Percentiles rank a stretch among this genome's conserved stretches.
phyloP scores from a whole-genome alignment of 2,888 invertebrate species.

The Gastracanthus pulcherrimus region DNA sequence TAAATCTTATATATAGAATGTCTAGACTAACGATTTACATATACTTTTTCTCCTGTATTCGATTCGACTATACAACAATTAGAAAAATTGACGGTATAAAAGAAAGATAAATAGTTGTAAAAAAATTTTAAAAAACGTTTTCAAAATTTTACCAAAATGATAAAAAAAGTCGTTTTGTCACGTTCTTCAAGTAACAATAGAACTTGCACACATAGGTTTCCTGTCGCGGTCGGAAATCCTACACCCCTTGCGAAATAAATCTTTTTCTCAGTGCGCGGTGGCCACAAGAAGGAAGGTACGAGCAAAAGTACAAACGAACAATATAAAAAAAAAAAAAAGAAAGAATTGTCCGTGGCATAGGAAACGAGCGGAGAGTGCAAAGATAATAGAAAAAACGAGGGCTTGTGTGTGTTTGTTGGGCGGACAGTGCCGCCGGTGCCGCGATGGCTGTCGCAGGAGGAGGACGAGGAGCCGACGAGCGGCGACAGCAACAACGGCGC shows the following conservation, averaged over 20 bases:
- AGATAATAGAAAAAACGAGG: neutral
- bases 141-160: too few species aligned
- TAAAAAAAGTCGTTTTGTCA: too few species aligned
- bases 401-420: constrained; percentile 12
- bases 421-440: constrained; percentile 62
- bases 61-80: too few species aligned
- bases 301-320: neutral
- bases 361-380: neutral
- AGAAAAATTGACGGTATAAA: too few species aligned
- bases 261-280: neutral
- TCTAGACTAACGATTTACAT: too few species aligned
- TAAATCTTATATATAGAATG: too few species aligned
- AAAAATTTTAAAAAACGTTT: too few species aligned
- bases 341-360: neutral
- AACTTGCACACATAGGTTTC: neutral
- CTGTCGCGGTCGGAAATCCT: neutral
- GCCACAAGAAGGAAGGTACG: neutral
- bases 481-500: constrained; percentile 60
- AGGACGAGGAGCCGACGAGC: constrained; percentile 68
- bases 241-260: neutral
- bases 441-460: constrained; percentile 77
- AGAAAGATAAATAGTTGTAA: too few species aligned
- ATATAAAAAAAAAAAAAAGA: neutral
- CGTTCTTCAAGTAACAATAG: too few species aligned
- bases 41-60: too few species aligned